A percentile compares a stretch with the other conserved stretches of the same genome.
Conservation (phyloP, 2,888 invertebrate species). For the Fragum sueziense region DNA sequence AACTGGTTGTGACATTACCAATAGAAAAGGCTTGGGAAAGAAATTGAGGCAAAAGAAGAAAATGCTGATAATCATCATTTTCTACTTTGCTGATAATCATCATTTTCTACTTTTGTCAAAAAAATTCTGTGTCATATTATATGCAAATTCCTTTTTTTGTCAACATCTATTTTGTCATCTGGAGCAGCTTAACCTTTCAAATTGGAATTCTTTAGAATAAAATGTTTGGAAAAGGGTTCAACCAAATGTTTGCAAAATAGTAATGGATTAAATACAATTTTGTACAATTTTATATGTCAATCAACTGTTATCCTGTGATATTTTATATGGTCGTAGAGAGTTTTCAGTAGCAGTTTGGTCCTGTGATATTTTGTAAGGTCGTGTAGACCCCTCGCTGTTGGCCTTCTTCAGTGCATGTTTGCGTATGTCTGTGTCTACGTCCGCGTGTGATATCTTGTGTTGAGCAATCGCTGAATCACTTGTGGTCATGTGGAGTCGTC, state of each 20-base stretch:
- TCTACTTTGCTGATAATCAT: too few species aligned
- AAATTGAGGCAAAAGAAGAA: not conserved
- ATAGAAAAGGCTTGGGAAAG: not conserved
- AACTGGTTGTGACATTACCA: not conserved
- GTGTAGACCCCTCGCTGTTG: constrained; percentile 51
- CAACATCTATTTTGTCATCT: not conserved
- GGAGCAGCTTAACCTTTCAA: not conserved
- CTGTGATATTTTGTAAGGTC: constrained; percentile 8
- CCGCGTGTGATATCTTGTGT: constrained; percentile 41
- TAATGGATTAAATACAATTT: not conserved
- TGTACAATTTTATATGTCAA: constrained; percentile 6
- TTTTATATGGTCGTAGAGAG: not conserved
- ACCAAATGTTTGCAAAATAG: not conserved
- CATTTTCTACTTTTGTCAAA: not conserved
- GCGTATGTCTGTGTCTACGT: constrained; percentile 36
- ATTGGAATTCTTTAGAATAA: not conserved
- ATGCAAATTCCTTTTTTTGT: not conserved
- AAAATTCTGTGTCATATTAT: not conserved
- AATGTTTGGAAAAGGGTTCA: not conserved
- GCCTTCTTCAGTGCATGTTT: constrained; percentile 54
- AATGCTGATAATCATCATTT: too few species aligned
- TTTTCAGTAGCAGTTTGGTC: not conserved
- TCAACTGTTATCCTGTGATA: constrained; percentile 2
- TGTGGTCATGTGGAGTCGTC: constrained; percentile 52
- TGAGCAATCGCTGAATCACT: constrained; percentile 60